Evolutionary conservation across 1,140 invertebrate genomes (phyloP).

Genomic region (Drosophila paulistorum): DNA sequence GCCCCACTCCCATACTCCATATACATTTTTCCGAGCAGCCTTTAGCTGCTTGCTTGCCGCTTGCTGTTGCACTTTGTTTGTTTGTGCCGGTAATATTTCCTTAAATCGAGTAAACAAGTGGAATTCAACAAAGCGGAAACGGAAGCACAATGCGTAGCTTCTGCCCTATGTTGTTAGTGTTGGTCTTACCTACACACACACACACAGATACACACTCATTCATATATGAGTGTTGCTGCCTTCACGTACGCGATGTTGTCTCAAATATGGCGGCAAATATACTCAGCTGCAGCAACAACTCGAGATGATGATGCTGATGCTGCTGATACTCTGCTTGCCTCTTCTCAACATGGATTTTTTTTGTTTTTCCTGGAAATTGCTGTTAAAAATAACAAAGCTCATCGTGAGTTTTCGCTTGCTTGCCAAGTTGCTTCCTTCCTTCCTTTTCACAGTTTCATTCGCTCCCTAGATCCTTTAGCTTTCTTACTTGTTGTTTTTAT

Average conservation of each 20-base stretch:
- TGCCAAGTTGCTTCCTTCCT: constrained; percentile 70
- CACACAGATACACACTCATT: constrained; percentile 10
- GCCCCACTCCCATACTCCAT: background rate
- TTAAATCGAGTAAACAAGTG: constrained; percentile 81
- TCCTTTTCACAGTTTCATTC: constrained; percentile 5
- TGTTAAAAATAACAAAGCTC: constrained; percentile 79
- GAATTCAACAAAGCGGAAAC: constrained; percentile 80
- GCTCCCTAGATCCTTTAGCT: background rate
- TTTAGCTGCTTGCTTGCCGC: constrained; percentile 30
- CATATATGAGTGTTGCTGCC: constrained; percentile 37
- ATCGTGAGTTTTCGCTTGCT: constrained; percentile 61
- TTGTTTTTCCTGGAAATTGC: constrained; percentile 80
- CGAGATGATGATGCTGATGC: constrained; percentile 1
- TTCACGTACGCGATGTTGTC: constrained; percentile 75
- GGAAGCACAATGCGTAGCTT: constrained; percentile 78
- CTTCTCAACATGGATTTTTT: constrained; percentile 25
- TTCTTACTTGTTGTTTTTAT: constrained; percentile 47
- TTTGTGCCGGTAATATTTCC: constrained; percentile 80
- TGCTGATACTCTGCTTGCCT: constrained; percentile 6
- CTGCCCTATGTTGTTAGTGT: constrained; percentile 22
- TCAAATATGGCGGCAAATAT: constrained; percentile 81
- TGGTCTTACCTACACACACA: constrained; percentile 38
- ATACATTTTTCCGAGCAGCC: constrained; percentile 19
- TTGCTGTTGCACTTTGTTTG: constrained; percentile 73
- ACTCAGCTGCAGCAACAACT: constrained; percentile 61